Evolutionary conservation across 2,113 vertebrate genomes (phyloP).

Genomic region (Lophochroa leadbeateri): DNA sequence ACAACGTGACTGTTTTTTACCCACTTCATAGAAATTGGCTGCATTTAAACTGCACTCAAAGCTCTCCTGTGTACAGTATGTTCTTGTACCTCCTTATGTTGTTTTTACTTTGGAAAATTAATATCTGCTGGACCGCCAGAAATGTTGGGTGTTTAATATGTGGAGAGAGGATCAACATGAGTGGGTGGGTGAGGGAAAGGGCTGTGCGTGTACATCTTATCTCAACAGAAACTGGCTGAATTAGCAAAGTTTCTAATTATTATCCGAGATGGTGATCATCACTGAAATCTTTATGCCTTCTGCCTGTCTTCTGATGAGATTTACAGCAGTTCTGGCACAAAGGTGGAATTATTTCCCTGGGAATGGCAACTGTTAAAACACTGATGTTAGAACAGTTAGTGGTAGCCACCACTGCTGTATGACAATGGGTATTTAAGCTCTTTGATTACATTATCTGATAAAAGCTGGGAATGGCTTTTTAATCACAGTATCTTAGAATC

Average conservation of each 20-base stretch:
- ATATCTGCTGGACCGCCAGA: slow-evolving; percentile 19
- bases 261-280: background rate
- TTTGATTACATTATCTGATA: background rate
- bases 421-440: background rate
- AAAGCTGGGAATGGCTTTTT: background rate
- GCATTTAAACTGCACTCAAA: slow-evolving; percentile 18
- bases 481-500: background rate
- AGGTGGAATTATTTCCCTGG: background rate
- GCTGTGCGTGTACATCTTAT: background rate
- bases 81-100: slow-evolving; percentile 54
- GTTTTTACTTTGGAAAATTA: slow-evolving; percentile 55
- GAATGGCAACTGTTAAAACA: background rate
- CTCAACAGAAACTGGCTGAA: background rate
- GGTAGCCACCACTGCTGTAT: background rate
- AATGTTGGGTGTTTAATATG: slow-evolving; percentile 17
- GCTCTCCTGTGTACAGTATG: slow-evolving; percentile 47
- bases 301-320: background rate
- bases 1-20: slow-evolving; percentile 42
- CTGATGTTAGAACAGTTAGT: background rate
- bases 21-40: slow-evolving; percentile 46
- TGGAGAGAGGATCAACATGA: background rate
- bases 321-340: background rate
- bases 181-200: background rate
- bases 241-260: background rate
- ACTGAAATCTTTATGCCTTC: background rate